Evolutionary conservation across 2,113 vertebrate genomes (phyloP).

Genomic region (Mesembrinibis cayennensis): DNA sequence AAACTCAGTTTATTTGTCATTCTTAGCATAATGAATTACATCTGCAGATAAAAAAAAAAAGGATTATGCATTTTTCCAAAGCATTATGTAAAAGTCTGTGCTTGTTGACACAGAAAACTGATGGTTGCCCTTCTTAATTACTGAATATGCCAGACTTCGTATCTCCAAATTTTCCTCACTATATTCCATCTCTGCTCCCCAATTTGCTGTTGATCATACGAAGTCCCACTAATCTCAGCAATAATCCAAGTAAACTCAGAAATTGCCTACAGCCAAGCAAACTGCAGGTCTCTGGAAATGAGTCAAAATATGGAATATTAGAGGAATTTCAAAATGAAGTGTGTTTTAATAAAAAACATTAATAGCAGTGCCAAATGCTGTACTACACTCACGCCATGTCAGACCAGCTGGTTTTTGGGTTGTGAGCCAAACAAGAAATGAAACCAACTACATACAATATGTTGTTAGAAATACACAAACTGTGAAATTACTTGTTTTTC

Average conservation of each 20-base stretch:
- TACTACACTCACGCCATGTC: background rate
- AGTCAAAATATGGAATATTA: background rate
- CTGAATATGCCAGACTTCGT: background rate
- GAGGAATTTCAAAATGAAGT: background rate
- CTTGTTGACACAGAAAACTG: background rate
- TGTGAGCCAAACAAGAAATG: background rate
- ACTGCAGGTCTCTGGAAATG: background rate
- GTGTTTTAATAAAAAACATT: background rate
- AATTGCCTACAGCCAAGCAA: slow-evolving; percentile 1
- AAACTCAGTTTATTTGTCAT: background rate
- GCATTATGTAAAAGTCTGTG: background rate
- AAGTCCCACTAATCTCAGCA: background rate
- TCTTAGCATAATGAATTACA: background rate
- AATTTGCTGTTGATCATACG: background rate
- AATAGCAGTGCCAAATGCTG: background rate
- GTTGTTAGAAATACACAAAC: background rate
- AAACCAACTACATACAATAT: background rate
- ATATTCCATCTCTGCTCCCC: background rate
- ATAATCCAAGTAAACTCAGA: background rate
- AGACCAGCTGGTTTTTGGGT: background rate
- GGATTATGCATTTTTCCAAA: background rate
- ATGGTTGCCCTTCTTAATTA: background rate
- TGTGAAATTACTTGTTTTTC: background rate
- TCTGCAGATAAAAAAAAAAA: background rate
- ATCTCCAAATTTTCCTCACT: background rate